Evolutionary conservation across 1,140 invertebrate species (phyloP).

Genomic region (Scaptomyza graminum): DNA sequence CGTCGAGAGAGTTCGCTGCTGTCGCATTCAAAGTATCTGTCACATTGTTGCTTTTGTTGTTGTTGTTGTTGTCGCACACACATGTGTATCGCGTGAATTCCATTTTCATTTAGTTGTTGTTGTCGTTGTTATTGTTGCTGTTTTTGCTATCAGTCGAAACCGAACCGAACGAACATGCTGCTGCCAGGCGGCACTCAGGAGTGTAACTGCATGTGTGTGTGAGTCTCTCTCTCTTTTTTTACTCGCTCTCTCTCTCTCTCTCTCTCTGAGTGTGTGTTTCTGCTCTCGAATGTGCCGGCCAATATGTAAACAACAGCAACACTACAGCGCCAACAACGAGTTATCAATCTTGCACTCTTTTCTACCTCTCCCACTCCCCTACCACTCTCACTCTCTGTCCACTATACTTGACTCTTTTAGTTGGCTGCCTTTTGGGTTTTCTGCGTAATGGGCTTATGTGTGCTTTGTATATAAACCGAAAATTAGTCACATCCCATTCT

Average conservation of each 20-base stretch:
- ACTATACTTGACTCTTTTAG: neutral
- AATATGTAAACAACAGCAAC: slow-evolving; percentile 76
- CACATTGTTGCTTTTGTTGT: slow-evolving; percentile 15
- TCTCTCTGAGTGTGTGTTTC: neutral
- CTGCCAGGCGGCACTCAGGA: slow-evolving; percentile 33
- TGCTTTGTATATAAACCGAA: slow-evolving; percentile 18
- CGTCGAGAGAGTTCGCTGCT: slow-evolving; percentile 34
- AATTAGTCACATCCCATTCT: slow-evolving; percentile 43
- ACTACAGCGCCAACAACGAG: slow-evolving; percentile 51
- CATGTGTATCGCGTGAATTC: slow-evolving; percentile 78
- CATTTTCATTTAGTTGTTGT: slow-evolving; percentile 43
- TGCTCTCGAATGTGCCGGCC: slow-evolving; percentile 56
- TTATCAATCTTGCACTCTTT: slow-evolving; percentile 55
- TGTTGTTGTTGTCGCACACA: slow-evolving; percentile 36
- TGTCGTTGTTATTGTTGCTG: slow-evolving; percentile 5
- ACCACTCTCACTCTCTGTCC: neutral
- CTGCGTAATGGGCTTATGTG: slow-evolving; percentile 40
- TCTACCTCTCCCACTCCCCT: neutral
- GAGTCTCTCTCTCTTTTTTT: neutral
- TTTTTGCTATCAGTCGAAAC: slow-evolving; percentile 64
- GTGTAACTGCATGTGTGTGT: slow-evolving; percentile 6
- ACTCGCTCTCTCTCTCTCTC: neutral
- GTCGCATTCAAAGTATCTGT: slow-evolving; percentile 20
- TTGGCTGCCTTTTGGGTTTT: slow-evolving; percentile 27
- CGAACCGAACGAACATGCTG: slow-evolving; percentile 70